Conservation (phyloP, 2,888 invertebrate genomes). For the Thymelicus sylvestris region DNA sequence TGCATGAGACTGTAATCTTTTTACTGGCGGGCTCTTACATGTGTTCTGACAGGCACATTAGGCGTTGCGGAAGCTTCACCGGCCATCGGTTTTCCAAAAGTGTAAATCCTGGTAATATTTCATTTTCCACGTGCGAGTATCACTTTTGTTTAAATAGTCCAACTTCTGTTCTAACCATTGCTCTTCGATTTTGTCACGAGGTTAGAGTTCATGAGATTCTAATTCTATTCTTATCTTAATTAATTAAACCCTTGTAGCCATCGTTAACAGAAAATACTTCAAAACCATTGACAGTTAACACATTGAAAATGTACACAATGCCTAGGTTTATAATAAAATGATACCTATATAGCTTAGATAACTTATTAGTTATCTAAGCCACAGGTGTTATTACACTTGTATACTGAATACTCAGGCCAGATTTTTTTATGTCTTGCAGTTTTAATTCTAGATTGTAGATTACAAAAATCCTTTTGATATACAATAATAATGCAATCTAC, state of each 20-base stretch:
- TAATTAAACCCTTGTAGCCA: neutral
- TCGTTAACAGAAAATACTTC: conserved; percentile 1
- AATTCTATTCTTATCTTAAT: no score
- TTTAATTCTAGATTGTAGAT: no score
- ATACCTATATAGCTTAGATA: no score
- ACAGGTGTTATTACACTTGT: no score
- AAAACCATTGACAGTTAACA: neutral
- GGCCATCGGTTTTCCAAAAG: conserved; percentile 61
- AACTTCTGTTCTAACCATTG: conserved; percentile 67
- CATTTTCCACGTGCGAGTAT: conserved; percentile 67
- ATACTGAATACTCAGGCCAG: no score
- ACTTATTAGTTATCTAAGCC: no score
- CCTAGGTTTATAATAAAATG: no score
- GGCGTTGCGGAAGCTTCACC: conserved; percentile 65
- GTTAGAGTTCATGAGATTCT: neutral
- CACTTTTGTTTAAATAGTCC: conserved; percentile 64
- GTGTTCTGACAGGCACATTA: conserved; percentile 68
- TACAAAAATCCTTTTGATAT: no score
- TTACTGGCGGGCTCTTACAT: conserved; percentile 67
- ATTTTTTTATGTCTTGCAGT: no score
- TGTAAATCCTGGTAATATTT: conserved; percentile 67
- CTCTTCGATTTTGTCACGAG: conserved; percentile 46
- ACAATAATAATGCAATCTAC: no score
- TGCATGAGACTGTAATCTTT: conserved; percentile 48
- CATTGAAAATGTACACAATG: neutral